Conservation (phyloP, 2,888 invertebrate species). For the Rutpela maculata region DNA sequence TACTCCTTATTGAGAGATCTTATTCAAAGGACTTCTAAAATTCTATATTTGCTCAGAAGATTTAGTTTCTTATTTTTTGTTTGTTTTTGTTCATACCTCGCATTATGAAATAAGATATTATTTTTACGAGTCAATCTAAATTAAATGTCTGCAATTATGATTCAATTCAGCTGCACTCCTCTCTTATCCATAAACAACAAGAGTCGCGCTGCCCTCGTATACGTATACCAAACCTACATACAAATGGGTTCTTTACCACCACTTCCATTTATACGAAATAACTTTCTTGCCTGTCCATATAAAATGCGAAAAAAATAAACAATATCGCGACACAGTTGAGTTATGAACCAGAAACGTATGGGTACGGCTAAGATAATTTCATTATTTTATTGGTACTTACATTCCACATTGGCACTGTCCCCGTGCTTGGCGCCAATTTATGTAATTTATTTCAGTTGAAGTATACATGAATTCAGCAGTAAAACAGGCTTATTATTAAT, state of each 20-base stretch:
- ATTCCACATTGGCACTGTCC: constrained; percentile 52
- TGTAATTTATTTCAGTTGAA: constrained; percentile 27
- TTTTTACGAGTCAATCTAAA: too few relatives aligned
- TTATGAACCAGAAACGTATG: constrained; percentile 57
- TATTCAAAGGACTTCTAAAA: too few relatives aligned
- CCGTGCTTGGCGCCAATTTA: constrained; percentile 47
- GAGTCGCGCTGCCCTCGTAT: neutral
- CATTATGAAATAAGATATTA: too few relatives aligned
- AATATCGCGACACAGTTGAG: constrained; percentile 54
- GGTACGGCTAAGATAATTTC: constrained; percentile 58
- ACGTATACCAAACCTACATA: constrained; percentile 23
- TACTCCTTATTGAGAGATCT: too few relatives aligned
- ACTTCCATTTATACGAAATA: constrained; percentile 18
- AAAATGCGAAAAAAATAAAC: constrained; percentile 41
- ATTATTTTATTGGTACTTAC: constrained; percentile 58
- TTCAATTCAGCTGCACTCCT: too few relatives aligned
- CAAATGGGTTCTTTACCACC: constrained; percentile 1
- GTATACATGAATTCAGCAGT: constrained; percentile 32
- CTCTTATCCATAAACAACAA: neutral
- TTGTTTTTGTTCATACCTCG: too few relatives aligned
- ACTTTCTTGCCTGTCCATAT: constrained; percentile 34
- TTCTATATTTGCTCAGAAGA: too few relatives aligned
- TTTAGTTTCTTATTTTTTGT: too few relatives aligned
- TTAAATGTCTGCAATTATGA: too few relatives aligned
- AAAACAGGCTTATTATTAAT: constrained; percentile 37